A percentile compares a stretch with the other conserved stretches of the same genome.
Evolutionary conservation across 2,888 invertebrate genomes (phyloP).

Genomic region (Drosophila leonis): DNA sequence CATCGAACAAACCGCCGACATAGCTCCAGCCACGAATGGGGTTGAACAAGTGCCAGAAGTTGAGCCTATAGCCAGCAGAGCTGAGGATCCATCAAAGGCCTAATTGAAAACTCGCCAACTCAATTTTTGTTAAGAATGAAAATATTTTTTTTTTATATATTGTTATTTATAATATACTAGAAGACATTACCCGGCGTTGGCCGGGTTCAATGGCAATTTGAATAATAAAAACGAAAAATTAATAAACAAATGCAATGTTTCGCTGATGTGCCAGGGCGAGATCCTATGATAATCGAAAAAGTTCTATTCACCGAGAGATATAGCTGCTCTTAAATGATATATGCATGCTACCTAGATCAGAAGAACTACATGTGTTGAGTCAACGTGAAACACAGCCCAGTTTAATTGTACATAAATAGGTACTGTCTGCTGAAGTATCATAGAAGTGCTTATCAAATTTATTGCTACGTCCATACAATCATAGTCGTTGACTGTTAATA

Average conservation of each 20-base stretch:
- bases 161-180: constrained; percentile 35
- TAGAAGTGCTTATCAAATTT: constrained; percentile 26
- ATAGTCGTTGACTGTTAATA: constrained; percentile 12
- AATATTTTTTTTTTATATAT: constrained; percentile 20
- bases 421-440: background rate
- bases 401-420: background rate
- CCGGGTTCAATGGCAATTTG: background rate
- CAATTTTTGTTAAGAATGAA: constrained; percentile 16
- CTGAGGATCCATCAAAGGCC: constrained; percentile 61
- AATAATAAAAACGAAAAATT: background rate
- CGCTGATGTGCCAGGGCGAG: too few species aligned
- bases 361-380: background rate
- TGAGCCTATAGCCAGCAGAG: constrained; percentile 21
- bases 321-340: too few species aligned
- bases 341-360: background rate
- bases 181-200: background rate
- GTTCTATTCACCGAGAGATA: too few species aligned
- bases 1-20: constrained; percentile 10
- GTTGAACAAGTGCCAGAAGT: constrained; percentile 33
- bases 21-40: constrained; percentile 6
- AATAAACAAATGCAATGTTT: background rate
- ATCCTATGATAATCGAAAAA: background rate
- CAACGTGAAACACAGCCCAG: background rate
- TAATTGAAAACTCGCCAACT: constrained; percentile 31
- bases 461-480: constrained; percentile 18